phyloP scores from a whole-genome alignment of 1,140 invertebrate species.

The Temnothorax nylanderi region DNA sequence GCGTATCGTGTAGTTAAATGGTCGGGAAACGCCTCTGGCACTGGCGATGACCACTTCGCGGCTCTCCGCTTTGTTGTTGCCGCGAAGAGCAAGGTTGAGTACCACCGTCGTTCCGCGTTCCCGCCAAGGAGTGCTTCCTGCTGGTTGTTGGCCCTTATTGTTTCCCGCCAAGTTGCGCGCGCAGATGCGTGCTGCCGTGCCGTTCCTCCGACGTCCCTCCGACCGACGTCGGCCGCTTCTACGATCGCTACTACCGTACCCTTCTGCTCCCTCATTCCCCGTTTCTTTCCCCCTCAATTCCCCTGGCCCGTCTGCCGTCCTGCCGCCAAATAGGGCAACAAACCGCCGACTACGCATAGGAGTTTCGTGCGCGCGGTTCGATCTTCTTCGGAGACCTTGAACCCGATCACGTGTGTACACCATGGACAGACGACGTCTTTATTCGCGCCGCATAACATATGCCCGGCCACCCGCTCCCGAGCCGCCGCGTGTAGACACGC shows the following conservation, averaged over 20 bases:
- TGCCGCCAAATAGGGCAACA: slow-evolving; percentile 72
- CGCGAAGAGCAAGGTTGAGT: slow-evolving; percentile 55
- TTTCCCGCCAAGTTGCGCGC: slow-evolving; percentile 77
- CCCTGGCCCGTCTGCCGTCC: slow-evolving; percentile 51
- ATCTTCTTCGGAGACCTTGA: slow-evolving; percentile 74
- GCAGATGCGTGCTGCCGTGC: slow-evolving; percentile 47
- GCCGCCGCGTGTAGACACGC: slow-evolving; percentile 40
- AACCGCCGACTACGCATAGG: slow-evolving; percentile 68
- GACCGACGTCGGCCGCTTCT: background rate
- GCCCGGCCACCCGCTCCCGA: slow-evolving; percentile 6
- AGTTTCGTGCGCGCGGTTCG: slow-evolving; percentile 55
- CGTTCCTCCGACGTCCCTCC: slow-evolving; percentile 21
- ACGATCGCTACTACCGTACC: slow-evolving; percentile 32
- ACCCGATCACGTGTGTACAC: slow-evolving; percentile 66
- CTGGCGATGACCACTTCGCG: background rate
- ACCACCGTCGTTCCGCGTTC: slow-evolving; percentile 65
- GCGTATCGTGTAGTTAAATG: background rate
- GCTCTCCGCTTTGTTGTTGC: slow-evolving; percentile 23
- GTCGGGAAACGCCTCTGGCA: slow-evolving; percentile 6
- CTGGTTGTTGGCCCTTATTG: slow-evolving; percentile 71
- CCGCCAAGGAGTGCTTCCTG: slow-evolving; percentile 68
- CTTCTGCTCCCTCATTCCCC: background rate
- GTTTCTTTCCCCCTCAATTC: background rate
- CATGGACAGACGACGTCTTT: slow-evolving; percentile 56
- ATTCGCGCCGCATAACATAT: slow-evolving; percentile 30